A percentile compares a stretch with the other conserved stretches of the same genome.
These are phyloP conservation scores for Pandion haliaetus DNA, from an alignment of 2,113 vertebrate species.

Conservation along the genomic window DNA sequence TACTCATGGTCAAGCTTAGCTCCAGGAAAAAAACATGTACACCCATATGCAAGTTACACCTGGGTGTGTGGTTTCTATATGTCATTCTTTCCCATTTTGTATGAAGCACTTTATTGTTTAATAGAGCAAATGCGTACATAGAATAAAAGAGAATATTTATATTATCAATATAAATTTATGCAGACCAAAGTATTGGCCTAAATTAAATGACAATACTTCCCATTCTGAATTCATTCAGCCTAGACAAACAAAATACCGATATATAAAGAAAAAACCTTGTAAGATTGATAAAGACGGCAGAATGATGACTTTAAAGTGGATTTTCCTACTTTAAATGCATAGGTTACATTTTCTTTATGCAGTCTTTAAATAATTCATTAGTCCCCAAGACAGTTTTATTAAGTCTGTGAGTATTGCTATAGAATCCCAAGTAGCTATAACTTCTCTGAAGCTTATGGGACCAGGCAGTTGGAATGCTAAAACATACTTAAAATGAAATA, in stretches of 20 bases:
- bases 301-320: conserved; percentile 69
- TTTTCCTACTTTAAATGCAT: conserved; percentile 74
- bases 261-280: conserved; percentile 54
- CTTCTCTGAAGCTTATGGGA: conserved; percentile 48
- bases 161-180: conserved; percentile 46
- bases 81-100: background rate
- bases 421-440: conserved; percentile 69
- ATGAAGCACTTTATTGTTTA: background rate
- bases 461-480: conserved; percentile 56
- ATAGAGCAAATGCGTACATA: background rate
- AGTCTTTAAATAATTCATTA: conserved; percentile 78
- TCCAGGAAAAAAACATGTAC: background rate
- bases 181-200: background rate
- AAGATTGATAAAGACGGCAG: conserved; percentile 67
- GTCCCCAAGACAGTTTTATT: conserved; percentile 73
- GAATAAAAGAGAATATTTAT: background rate
- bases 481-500: conserved; percentile 33
- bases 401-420: conserved; percentile 56
- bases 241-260: conserved; percentile 69
- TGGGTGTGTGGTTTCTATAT: background rate
- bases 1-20: background rate
- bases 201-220: conserved; percentile 59
- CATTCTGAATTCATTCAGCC: conserved; percentile 48
- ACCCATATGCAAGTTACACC: background rate
- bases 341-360: conserved; percentile 73